Conservation (phyloP, 2,888 invertebrate species). For the Limnephilus lunatus region DNA sequence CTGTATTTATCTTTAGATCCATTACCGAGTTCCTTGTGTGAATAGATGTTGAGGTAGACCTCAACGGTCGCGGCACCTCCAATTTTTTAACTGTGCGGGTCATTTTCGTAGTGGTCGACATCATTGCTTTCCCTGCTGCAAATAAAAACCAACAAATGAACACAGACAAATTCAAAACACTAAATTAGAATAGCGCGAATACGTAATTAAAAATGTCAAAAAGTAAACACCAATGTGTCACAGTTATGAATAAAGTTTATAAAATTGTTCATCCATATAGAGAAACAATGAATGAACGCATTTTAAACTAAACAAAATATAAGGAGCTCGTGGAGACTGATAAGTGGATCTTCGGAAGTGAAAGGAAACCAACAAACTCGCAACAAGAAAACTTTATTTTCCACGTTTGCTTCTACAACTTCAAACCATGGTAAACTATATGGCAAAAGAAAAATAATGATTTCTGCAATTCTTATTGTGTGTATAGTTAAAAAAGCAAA, state of each 20-base stretch:
- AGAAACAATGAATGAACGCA: slow-evolving; percentile 16
- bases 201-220: slow-evolving; percentile 47
- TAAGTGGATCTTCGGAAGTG: neutral
- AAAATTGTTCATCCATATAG: neutral
- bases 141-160: slow-evolving; percentile 50
- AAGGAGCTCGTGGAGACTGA: neutral
- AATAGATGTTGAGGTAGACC: slow-evolving; percentile 78
- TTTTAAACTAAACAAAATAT: slow-evolving; percentile 11
- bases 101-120: slow-evolving; percentile 80
- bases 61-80: slow-evolving; percentile 86
- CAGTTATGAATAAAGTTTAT: slow-evolving; percentile 12
- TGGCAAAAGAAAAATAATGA: neutral
- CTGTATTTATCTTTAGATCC: slow-evolving; percentile 77
- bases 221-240: slow-evolving; percentile 47
- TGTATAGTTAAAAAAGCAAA: slow-evolving; percentile 19
- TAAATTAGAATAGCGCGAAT: slow-evolving; percentile 44
- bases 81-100: slow-evolving; percentile 85
- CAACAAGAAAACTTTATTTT: neutral
- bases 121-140: slow-evolving; percentile 67
- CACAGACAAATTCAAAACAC: slow-evolving; percentile 42
- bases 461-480: neutral
- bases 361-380: slow-evolving; percentile 40
- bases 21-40: slow-evolving; percentile 76
- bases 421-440: neutral
- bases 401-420: neutral